Evolutionary conservation across 2,113 vertebrate genomes (phyloP).

Genomic region (Salvator merianae): DNA sequence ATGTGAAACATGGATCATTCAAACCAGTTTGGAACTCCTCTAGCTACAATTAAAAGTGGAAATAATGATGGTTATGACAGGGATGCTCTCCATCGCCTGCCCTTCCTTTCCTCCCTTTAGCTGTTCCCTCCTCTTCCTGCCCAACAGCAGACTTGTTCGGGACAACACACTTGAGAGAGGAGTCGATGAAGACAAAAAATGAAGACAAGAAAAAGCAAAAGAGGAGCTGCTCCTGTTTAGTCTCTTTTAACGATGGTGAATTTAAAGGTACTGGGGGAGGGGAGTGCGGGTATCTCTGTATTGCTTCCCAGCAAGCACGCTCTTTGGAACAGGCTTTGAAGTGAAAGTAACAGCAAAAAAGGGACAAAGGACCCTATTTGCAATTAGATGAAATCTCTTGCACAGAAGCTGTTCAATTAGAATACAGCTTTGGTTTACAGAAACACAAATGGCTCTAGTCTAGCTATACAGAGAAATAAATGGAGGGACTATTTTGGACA

Average conservation of each 20-base stretch:
- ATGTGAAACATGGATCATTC: too few species aligned
- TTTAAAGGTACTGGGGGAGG: not conserved
- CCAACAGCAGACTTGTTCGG: not conserved
- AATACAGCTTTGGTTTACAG: conserved; percentile 19
- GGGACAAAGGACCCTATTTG: conserved; percentile 30
- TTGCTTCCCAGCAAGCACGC: not conserved
- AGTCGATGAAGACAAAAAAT: not conserved
- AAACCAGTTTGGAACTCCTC: too few species aligned
- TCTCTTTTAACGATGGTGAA: not conserved
- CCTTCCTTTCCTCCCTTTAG: not conserved
- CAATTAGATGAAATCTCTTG: conserved; percentile 32
- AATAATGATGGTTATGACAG: not conserved
- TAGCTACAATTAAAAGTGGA: too few species aligned
- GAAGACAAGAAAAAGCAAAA: not conserved
- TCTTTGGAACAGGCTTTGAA: conserved; percentile 13
- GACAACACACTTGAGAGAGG: too few species aligned
- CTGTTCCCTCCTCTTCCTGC: not conserved
- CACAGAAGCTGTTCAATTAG: conserved; percentile 3
- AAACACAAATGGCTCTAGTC: not conserved
- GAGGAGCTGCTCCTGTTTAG: not conserved
- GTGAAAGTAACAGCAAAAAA: conserved; percentile 1
- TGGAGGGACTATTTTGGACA: not conserved
- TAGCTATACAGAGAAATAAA: not conserved
- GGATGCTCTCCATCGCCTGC: too few species aligned
- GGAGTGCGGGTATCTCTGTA: not conserved